A percentile compares a stretch with the other conserved stretches of the same genome.
These are phyloP conservation scores for Ceramica pisi DNA, from an alignment of 2,888 invertebrate genomes.

Conservation along the genomic window DNA sequence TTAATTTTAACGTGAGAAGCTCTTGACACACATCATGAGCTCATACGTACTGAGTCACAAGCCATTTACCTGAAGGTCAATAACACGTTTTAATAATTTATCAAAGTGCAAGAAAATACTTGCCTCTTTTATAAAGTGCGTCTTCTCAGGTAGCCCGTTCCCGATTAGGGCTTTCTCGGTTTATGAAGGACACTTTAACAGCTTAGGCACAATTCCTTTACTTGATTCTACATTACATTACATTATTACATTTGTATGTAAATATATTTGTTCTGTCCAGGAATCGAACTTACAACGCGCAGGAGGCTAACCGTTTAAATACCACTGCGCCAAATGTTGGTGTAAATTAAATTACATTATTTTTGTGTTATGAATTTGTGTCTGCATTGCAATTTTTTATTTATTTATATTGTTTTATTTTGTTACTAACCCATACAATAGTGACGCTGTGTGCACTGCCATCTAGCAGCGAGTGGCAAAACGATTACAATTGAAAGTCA, in stretches of 20 bases:
- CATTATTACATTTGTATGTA: too few relatives aligned
- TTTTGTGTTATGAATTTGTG: not conserved
- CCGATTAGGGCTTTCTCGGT: not conserved
- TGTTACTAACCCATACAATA: too few relatives aligned
- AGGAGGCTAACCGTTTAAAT: not conserved
- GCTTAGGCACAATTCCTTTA: not conserved
- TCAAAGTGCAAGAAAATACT: conserved; percentile 36
- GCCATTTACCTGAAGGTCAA: conserved; percentile 64
- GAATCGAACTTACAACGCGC: conserved; percentile 14
- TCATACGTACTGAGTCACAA: conserved; percentile 53
- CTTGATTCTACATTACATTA: too few relatives aligned
- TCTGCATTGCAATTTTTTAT: not conserved
- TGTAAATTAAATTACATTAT: not conserved
- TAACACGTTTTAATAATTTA: conserved; percentile 52
- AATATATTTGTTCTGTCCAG: not conserved
- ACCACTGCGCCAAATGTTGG: not conserved
- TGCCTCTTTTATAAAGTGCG: conserved; percentile 1
- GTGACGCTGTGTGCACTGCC: conserved; percentile 23
- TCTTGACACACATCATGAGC: conserved; percentile 69
- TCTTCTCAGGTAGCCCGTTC: not conserved
- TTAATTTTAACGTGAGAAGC: conserved; percentile 70
- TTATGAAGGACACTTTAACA: not conserved
- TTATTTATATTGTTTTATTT: not conserved
- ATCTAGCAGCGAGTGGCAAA: conserved; percentile 49
- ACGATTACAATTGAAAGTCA: conserved; percentile 13